phyloP scores from a whole-genome alignment of 2,888 invertebrate genomes.

The Carabus problematicus region DNA sequence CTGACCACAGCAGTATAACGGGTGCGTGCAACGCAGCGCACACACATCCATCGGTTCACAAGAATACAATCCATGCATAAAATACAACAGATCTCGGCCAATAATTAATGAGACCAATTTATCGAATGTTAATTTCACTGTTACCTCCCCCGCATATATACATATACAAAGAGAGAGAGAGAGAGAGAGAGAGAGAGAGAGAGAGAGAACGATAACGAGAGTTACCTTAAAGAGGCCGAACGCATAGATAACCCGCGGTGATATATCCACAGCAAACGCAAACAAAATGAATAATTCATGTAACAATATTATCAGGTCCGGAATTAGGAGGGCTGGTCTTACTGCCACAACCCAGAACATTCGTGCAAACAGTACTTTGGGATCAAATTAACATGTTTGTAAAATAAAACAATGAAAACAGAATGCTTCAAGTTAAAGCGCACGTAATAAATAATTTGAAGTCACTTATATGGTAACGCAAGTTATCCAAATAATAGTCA shows the following conservation, averaged over 20 bases:
- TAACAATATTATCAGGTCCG: slow-evolving; percentile 33
- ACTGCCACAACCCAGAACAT: too few relatives aligned
- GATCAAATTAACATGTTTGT: too few relatives aligned
- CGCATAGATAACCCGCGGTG: slow-evolving; percentile 46
- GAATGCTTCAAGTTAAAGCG: too few relatives aligned
- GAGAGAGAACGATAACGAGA: slow-evolving; percentile 4
- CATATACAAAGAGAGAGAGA: too few relatives aligned
- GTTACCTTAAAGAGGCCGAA: slow-evolving; percentile 32
- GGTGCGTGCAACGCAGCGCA: background rate
- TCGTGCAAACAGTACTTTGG: too few relatives aligned
- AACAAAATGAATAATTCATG: slow-evolving; percentile 49
- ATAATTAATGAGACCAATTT: slow-evolving; percentile 42
- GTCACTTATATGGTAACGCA: too few relatives aligned
- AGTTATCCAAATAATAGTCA: too few relatives aligned
- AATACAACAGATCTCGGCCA: slow-evolving; percentile 28
- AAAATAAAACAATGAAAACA: too few relatives aligned
- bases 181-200: slow-evolving; percentile 3
- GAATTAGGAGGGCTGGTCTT: too few relatives aligned
- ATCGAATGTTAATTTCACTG: slow-evolving; percentile 39
- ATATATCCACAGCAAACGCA: slow-evolving; percentile 49
- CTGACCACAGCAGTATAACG: too few relatives aligned
- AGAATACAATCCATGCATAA: slow-evolving; percentile 32
- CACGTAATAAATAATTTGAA: too few relatives aligned
- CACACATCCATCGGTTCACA: background rate
- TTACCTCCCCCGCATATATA: slow-evolving; percentile 7